Conservation (phyloP, 2,797 vertebrate genomes). For the Cheirogaleus major region DNA sequence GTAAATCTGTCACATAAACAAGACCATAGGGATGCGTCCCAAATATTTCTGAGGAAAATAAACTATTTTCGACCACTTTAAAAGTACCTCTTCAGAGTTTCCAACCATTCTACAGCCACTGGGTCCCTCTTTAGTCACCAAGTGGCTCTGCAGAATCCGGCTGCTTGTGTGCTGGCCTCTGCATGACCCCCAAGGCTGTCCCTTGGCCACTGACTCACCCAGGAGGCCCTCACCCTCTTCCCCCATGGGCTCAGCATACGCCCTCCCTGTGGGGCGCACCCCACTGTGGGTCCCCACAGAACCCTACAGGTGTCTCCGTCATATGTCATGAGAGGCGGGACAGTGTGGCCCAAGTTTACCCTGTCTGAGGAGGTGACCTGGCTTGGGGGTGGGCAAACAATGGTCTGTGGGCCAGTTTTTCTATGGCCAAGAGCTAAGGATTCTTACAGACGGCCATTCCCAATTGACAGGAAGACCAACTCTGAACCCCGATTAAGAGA, state of each 20-base stretch:
- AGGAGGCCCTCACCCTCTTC: neutral
- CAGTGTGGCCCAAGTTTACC: rapidly evolving
- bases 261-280: neutral
- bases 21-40: neutral
- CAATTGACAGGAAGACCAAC: neutral
- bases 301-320: rapidly evolving
- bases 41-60: constrained; percentile 8
- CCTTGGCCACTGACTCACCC: rapidly evolving
- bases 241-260: neutral
- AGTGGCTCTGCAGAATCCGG: neutral
- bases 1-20: constrained; percentile 15
- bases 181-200: neutral
- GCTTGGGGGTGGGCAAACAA: neutral
- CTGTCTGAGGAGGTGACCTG: neutral
- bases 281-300: neutral
- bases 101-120: neutral
- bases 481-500: neutral
- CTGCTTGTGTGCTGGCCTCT: neutral
- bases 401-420: too few species aligned
- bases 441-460: neutral
- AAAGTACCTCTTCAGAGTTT: neutral
- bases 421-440: rapidly evolving
- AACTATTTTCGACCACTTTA: neutral
- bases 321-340: neutral
- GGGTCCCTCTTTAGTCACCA: rapidly evolving